These are phyloP conservation scores for Puma concolor DNA, from an alignment of 2,113 vertebrate genomes.

Conservation along the genomic window DNA sequence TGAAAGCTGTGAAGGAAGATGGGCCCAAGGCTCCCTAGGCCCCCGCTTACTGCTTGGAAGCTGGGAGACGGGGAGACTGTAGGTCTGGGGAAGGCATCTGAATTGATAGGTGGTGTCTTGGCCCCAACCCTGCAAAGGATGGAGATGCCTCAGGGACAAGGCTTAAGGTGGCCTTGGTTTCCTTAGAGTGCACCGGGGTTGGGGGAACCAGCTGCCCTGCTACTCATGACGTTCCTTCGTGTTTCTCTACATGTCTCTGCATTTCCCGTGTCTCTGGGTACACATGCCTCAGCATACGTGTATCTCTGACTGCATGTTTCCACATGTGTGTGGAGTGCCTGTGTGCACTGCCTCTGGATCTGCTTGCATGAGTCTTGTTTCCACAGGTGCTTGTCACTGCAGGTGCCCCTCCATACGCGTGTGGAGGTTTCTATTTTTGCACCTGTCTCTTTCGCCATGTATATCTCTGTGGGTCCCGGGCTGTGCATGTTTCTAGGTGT, in stretches of 20 bases:
- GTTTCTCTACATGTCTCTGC: not conserved
- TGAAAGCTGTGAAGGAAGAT: slow-evolving; percentile 79
- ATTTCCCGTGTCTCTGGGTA: not conserved
- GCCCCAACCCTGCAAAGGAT: not conserved
- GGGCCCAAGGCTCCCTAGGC: slow-evolving; percentile 38
- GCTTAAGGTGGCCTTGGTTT: not conserved
- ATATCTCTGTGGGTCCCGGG: not conserved
- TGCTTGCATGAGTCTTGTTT: not conserved
- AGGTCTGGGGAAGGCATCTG: not conserved
- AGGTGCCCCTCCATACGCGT: slow-evolving; percentile 47
- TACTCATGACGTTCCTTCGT: not conserved
- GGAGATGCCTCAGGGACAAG: not conserved
- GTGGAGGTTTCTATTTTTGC: slow-evolving; percentile 61
- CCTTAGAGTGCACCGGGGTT: not conserved
- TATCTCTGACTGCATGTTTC: not conserved
- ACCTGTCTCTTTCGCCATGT: slow-evolving; percentile 52
- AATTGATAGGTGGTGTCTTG: not conserved
- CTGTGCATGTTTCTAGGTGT: slow-evolving; percentile 39
- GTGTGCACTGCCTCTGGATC: not conserved
- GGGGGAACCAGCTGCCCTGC: not conserved
- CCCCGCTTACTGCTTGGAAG: slow-evolving; percentile 45
- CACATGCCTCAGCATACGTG: not conserved
- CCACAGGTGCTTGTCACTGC: slow-evolving; percentile 71
- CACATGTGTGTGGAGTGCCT: not conserved
- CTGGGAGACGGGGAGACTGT: not conserved